Conservation (phyloP, 2,797 vertebrate species). For the Falco biarmicus region DNA sequence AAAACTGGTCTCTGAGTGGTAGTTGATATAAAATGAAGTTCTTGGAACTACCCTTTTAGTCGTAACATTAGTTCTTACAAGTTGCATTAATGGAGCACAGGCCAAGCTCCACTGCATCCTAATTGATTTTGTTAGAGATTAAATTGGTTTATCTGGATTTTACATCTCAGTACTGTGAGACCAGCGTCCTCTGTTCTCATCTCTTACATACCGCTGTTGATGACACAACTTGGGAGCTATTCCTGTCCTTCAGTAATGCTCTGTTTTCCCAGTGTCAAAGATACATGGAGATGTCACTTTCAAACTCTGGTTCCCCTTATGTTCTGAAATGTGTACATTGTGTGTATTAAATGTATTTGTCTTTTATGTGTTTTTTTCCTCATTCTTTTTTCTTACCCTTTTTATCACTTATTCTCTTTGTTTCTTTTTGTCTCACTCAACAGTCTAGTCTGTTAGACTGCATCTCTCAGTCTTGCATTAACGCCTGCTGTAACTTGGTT, state of each 20-base stretch:
- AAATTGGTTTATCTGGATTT: slow-evolving; percentile 38
- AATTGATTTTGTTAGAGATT: slow-evolving; percentile 48
- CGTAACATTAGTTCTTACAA: not conserved
- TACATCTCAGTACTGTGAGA: not conserved
- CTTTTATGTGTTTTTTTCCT: not conserved
- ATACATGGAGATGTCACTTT: not conserved
- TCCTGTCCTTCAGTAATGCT: not conserved
- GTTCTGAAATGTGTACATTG: not conserved
- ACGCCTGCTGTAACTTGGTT: slow-evolving; percentile 86
- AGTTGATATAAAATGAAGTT: not conserved
- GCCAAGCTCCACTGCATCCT: not conserved
- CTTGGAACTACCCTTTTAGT: not conserved
- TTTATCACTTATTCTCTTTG: slow-evolving; percentile 51
- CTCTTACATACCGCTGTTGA: not conserved
- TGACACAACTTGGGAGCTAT: not conserved
- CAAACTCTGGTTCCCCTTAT: not conserved
- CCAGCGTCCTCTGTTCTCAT: not conserved
- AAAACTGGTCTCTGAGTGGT: not conserved
- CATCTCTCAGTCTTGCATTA: slow-evolving; percentile 84
- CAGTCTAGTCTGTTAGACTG: slow-evolving; percentile 81
- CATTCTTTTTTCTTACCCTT: slow-evolving; percentile 13
- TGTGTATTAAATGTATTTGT: slow-evolving; percentile 31
- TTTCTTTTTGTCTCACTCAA: slow-evolving; percentile 73
- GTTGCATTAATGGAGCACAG: not conserved
- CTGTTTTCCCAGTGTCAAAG: not conserved